Base-by-base conservation (phyloP, 1,140 invertebrate species). In the Leptinotarsa undecemlineata region DNA sequence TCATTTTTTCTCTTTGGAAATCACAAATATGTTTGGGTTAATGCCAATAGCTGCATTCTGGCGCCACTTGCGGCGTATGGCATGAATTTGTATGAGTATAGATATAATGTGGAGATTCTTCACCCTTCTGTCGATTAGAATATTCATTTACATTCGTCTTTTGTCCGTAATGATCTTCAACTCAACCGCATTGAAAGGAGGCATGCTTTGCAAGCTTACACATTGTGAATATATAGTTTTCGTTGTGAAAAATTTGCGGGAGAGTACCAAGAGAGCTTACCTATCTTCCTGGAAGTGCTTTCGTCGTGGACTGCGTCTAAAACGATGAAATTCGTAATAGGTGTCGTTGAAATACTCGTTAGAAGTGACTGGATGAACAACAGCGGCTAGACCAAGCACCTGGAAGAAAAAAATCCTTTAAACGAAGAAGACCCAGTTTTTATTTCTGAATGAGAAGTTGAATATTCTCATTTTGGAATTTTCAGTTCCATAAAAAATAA, bases 311-410 rank as follows among this genome's bases (percentile, higher is more conserved):
- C 69, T 77, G 48, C 66, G 63, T 51, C 67, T 72, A 47, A 64
- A 26, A 63, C 71, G 71, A 21, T 63, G 26, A 64, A 42, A 63
- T n/a, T 72, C 26, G 26, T 64, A 42, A 33, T 64, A 21, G 26
- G 82, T 81, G 51, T 80, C 69, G 76, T 82, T 81, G 73, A 79
- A 81, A 73, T 82, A 78, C 60, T 82, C 80, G 72, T 80, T 72
- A 73, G 70, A 81, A 74, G 60, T 75, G 71, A 81, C 81, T 66
- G 74, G 74, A 74, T 75, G 78, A 74, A 81, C 81, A 67, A 82
- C 78, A 78, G 81, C 82, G 82, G 84, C 82, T 79, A 84, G 82
- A 77, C 81, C 80, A 82, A 85, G 81, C 79, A 85, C 82, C 84
- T 85, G 79, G 48, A 82, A 82, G 48, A 71, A 74, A 77, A 73